Evolutionary conservation across 2,797 vertebrate species (phyloP).

Genomic region (Peromyscus attwateri): DNA sequence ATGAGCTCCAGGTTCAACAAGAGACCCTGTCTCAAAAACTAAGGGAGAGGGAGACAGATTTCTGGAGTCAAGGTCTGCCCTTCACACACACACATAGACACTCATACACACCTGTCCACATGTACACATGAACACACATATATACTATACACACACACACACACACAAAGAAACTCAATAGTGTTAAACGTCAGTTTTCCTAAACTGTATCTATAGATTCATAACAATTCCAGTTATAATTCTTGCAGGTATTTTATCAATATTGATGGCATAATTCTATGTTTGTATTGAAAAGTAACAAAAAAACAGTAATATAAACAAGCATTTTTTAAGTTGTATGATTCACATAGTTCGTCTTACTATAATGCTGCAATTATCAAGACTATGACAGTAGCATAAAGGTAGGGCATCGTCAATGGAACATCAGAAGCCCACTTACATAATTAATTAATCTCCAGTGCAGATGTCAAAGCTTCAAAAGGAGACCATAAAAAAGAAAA

Average conservation of each 20-base stretch:
- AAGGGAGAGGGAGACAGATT: neutral
- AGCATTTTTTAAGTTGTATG: neutral
- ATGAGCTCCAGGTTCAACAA: neutral
- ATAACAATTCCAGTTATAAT: neutral
- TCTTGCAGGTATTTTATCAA: neutral
- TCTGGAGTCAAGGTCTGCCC: neutral
- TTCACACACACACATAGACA: neutral
- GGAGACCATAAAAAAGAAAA: neutral
- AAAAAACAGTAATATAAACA: neutral
- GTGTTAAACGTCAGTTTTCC: neutral
- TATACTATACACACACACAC: neutral
- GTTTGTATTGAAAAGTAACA: neutral
- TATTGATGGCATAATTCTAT: conserved; percentile 31
- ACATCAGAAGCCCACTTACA: neutral
- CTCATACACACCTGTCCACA: neutral
- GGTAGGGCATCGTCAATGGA: too few relatives aligned
- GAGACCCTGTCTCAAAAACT: neutral
- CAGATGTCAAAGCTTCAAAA: neutral
- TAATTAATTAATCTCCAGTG: neutral
- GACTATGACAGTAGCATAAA: neutral
- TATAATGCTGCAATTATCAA: neutral
- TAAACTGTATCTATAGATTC: neutral
- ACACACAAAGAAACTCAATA: neutral
- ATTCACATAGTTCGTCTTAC: neutral
- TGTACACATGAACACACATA: neutral